Base-by-base conservation (phyloP, 2,888 invertebrate genomes). In the Lacanobia wlatinum region DNA sequence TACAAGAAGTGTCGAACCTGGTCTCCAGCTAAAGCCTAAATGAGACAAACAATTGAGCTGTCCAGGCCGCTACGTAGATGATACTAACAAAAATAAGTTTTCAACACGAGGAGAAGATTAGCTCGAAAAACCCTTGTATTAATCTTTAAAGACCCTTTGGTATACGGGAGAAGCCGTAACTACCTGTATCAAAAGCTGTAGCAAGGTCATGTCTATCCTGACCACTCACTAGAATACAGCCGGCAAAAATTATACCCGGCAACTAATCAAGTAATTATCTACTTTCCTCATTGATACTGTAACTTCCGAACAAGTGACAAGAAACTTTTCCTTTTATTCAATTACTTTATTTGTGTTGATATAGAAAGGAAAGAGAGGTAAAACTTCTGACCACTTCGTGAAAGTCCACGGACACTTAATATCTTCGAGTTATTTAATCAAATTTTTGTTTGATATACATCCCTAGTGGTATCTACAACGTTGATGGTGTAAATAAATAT, bases 361-460 rank as follows among this genome's bases (percentile, higher is more conserved):
- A 23, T 48, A 50, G 14, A 56, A 10, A 21, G 38, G 28, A 50
- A 53, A 60, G 28, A 64, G 16, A 58, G 34, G 21, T 50, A 28
- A 59, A 73, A 73, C 34, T 77, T 69, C 50, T 60, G 28, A 67
- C 40, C 63, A 69, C 16, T 50, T 53, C 9, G n/a, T 16, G 14
- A 48, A 55, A 58, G 43, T 43, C 48, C 58, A 58, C 53, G n/a
- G 38, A 63, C 56, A 70, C 43, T 63, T 70, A 63, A 70, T 78
- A 66, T 71, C 52, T 53, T n/a, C 0, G 58, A 71, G 70, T 82
- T 69, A 78, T 81, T 71, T 82, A 66, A 82, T 81, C 70, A 81
- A 78, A 82, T 56, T 82, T 82, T 70, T 50, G 63, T 72, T 70
- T 60, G 56, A 64, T 70, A 70, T 59, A 68, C 68, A 56, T 38